A percentile compares a stretch with the other conserved stretches of the same genome.
Evolutionary conservation across 2,113 vertebrate species (phyloP).

Genomic region (Tautogolabrus adspersus): DNA sequence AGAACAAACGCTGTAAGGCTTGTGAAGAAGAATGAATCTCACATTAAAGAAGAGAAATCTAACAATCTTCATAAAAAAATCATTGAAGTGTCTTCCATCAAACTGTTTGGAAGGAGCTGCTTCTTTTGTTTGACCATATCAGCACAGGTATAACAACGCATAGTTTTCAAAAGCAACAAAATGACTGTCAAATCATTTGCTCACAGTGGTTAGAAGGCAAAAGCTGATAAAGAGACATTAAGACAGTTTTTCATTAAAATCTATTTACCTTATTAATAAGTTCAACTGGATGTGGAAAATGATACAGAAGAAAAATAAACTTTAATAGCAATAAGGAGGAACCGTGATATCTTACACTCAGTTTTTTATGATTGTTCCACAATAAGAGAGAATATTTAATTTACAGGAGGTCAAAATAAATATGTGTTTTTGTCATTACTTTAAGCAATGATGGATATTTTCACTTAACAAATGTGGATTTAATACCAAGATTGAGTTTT

Average conservation of each 20-base stretch:
- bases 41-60: slow-evolving; percentile 2
- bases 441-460: background rate
- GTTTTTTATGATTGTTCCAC: background rate
- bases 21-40: slow-evolving; percentile 11
- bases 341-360: background rate
- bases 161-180: slow-evolving; percentile 42
- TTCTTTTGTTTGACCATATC: slow-evolving; percentile 9
- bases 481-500: background rate
- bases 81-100: slow-evolving; percentile 21
- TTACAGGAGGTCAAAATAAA: slow-evolving; percentile 16
- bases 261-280: slow-evolving; percentile 10
- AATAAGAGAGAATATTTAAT: background rate
- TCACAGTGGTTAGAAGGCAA: background rate
- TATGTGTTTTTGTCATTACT: background rate
- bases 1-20: slow-evolving; percentile 5
- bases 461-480: background rate
- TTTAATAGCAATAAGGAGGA: slow-evolving; percentile 5
- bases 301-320: background rate
- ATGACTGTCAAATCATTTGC: slow-evolving; percentile 22
- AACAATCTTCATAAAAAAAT: slow-evolving; percentile 29
- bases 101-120: slow-evolving; percentile 7
- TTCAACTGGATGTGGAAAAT: slow-evolving; percentile 17
- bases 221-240: slow-evolving; percentile 12
- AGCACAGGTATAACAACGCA: background rate
- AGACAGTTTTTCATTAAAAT: slow-evolving; percentile 34